Base-by-base conservation (phyloP, 2,113 vertebrate species). In the Anhinga anhinga region DNA sequence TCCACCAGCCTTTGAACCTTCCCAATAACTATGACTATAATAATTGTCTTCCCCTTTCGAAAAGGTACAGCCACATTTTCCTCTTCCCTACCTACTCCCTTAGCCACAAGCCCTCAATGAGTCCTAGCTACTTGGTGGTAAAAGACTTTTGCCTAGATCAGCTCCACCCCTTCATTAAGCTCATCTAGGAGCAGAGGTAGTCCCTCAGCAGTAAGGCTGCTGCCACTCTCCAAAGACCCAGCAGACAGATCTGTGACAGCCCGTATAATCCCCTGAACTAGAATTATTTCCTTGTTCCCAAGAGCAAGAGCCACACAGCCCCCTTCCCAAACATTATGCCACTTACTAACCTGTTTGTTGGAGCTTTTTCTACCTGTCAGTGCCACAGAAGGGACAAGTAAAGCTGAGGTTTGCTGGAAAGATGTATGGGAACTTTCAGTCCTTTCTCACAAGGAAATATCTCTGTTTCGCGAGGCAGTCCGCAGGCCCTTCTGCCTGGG, bases 41-140 rank as follows among this genome's bases (percentile, higher is more conserved):
- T 32, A 4, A 14, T 13, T 50, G 11, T 26, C 15, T 52, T 66
- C 20, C 8, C 47, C 56, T 66, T 67, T 34, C 47, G 40, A 71
- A 82, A 92, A 66, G 9, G 23, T 16, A 49, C 20, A 53, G 36
- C 26, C 42, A 56, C 71, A 47, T 21, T 45, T 66, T 25, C 26
- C 47, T 58, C 30, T 71, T 52, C 36, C n/a, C 52, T 56, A 5
- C 32, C 29, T 74, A 20, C 13, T 73, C 12, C 38, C 13, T 61
- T 6, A 89, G 52, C 26, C 67, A 56, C 49, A 88, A 82, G 44
- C 23, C 42, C 23, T 69, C 8, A 4, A 23, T 47, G 22, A 76
- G 27, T 58, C 27, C 32, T 58, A 71, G 44, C 3, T 52, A 18
- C 22, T 9, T 0, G 0, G n/a, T 38, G 14, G 36, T 63, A 44